Conservation (phyloP, 2,888 invertebrate genomes). For the Cantharis lateralis region DNA sequence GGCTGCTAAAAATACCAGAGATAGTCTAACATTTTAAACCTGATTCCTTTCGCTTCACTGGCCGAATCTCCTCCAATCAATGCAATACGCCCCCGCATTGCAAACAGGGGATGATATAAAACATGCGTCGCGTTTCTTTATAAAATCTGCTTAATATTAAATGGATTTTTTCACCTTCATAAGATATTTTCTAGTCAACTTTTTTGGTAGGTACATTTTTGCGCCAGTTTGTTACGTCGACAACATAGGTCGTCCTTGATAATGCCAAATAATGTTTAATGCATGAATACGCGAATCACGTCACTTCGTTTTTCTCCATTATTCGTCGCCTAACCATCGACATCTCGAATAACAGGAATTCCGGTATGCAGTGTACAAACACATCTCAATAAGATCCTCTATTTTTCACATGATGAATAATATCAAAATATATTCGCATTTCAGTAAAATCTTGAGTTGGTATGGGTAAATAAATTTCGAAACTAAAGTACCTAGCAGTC, state of each 20-base stretch:
- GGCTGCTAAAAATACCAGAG: conserved; percentile 18
- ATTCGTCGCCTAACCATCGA: conserved; percentile 32
- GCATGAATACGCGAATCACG: conserved; percentile 34
- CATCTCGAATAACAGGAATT: conserved; percentile 32
- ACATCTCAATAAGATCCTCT: not conserved
- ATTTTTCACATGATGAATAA: not conserved
- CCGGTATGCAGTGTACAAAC: conserved; percentile 16
- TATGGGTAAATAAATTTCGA: not conserved
- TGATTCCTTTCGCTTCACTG: conserved; percentile 58
- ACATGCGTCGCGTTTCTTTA: conserved; percentile 11
- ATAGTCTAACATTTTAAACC: conserved; percentile 52
- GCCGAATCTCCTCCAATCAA: conserved; percentile 57
- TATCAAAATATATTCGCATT: not conserved
- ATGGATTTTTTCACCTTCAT: not conserved
- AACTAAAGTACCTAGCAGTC: not conserved
- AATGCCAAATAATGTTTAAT: conserved; percentile 37
- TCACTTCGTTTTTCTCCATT: conserved; percentile 37
- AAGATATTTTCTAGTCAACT: not conserved
- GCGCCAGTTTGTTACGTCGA: conserved; percentile 14
- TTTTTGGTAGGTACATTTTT: not conserved
- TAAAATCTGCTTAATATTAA: not conserved
- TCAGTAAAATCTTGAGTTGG: not conserved
- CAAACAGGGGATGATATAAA: conserved; percentile 16
- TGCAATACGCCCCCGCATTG: conserved; percentile 48
- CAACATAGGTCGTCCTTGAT: conserved; percentile 15